A percentile compares a stretch with the other conserved stretches of the same genome.
Evolutionary conservation across 2,113 vertebrate species (phyloP).

Genomic region (Okapia johnstoni): DNA sequence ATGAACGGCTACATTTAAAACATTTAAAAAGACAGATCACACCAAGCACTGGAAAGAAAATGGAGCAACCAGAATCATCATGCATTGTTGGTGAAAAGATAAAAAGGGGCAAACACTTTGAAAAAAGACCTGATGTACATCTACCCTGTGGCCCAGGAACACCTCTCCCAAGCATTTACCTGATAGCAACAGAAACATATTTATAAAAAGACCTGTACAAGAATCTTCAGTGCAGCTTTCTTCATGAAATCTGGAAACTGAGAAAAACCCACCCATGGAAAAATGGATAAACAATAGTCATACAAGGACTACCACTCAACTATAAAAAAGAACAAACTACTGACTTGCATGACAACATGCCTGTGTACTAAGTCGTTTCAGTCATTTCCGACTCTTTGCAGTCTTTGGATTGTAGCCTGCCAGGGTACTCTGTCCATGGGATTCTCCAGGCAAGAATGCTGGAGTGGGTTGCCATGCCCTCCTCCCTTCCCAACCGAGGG

Average conservation of each 20-base stretch:
- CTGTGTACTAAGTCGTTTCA: neutral
- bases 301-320: neutral
- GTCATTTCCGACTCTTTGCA: neutral
- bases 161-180: neutral
- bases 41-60: neutral
- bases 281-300: neutral
- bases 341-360: neutral
- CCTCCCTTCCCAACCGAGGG: neutral
- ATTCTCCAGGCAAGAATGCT: neutral
- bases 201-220: neutral
- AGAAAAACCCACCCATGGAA: neutral
- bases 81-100: fast-evolving
- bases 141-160: neutral
- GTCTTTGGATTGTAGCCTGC: neutral
- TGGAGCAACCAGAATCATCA: neutral
- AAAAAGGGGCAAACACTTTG: neutral
- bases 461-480: neutral
- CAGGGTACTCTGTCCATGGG: neutral
- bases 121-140: neutral
- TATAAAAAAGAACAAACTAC: neutral
- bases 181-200: neutral
- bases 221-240: neutral
- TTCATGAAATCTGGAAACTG: neutral
- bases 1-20: neutral
- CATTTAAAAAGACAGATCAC: neutral